Percentiles rank a stretch among this genome's conserved stretches.
These are phyloP conservation scores for Lysandra coridon DNA, from an alignment of 2,888 invertebrate genomes.

Conservation along the genomic window DNA sequence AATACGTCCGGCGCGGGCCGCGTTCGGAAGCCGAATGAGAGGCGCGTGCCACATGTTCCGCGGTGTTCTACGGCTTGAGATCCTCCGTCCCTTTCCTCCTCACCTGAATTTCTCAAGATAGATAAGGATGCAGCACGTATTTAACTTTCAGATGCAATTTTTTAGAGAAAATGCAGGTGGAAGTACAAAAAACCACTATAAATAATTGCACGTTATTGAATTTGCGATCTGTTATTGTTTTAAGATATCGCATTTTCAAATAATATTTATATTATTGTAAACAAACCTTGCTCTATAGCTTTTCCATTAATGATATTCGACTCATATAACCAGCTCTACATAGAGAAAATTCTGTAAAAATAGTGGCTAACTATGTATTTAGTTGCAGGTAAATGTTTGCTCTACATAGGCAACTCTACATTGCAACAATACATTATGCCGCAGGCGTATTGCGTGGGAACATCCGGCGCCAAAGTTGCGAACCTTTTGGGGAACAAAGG, in stretches of 20 bases:
- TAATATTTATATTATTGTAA: not conserved
- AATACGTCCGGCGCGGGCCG: constrained; percentile 57
- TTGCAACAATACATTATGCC: constrained; percentile 7
- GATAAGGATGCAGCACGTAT: constrained; percentile 63
- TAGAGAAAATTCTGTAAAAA: not conserved
- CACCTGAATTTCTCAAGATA: constrained; percentile 47
- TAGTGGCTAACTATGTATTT: not conserved
- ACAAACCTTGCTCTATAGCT: not conserved
- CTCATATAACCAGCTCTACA: too few species aligned
- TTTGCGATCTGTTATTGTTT: constrained; percentile 16
- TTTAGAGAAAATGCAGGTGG: constrained; percentile 63
- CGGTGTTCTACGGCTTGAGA: constrained; percentile 52
- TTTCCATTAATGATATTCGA: not conserved
- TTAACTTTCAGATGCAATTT: constrained; percentile 51
- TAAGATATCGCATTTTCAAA: not conserved
- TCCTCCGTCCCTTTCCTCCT: constrained; percentile 65
- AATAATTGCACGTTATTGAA: constrained; percentile 23
- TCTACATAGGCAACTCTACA: not conserved
- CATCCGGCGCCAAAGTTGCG: constrained; percentile 56
- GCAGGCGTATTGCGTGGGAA: constrained; percentile 64
- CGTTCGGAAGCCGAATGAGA: constrained; percentile 74
- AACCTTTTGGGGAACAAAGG: constrained; percentile 56
- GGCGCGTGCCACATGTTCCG: constrained; percentile 75
- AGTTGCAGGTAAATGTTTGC: not conserved
- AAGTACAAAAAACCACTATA: constrained; percentile 44